phyloP scores from a whole-genome alignment of 2,888 invertebrate species.

The Protophormia terraenovae region DNA sequence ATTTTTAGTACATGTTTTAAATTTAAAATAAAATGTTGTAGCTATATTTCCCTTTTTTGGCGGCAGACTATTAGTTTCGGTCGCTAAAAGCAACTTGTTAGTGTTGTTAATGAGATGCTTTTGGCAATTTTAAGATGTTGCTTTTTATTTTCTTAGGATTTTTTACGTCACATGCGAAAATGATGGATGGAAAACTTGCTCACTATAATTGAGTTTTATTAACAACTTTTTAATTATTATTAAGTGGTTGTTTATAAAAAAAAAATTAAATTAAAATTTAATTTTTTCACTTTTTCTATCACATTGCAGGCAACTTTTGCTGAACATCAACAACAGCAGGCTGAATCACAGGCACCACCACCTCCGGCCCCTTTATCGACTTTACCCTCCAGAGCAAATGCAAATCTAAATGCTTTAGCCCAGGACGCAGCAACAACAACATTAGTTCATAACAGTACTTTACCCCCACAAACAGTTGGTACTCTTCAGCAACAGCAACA shows the following conservation, averaged over 20 bases:
- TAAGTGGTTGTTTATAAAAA: conserved; percentile 21
- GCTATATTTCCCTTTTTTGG: not conserved
- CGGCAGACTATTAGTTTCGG: not conserved
- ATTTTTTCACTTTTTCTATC: conserved; percentile 14
- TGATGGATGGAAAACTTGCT: not conserved
- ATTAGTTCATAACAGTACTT: conserved; percentile 51
- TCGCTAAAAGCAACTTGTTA: not conserved
- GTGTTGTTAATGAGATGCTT: not conserved
- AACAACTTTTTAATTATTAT: conserved; percentile 48
- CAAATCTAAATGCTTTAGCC: conserved; percentile 69
- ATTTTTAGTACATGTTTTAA: not conserved
- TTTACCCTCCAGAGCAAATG: conserved; percentile 72
- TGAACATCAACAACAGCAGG: conserved; percentile 74
- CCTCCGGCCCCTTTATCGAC: conserved; percentile 73
- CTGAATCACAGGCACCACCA: conserved; percentile 74
- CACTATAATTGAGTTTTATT: conserved; percentile 22
- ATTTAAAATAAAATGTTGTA: not conserved
- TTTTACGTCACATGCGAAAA: not conserved
- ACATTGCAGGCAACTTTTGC: conserved; percentile 74
- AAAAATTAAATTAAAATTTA: conserved; percentile 1
- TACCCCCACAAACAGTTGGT: conserved; percentile 54
- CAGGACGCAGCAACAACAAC: conserved; percentile 47
- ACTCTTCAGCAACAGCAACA: conserved; percentile 32
- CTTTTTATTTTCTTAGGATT: not conserved
- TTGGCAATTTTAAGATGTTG: not conserved